These are phyloP conservation scores for Pterobdella sp. DNA, from an alignment of 2,888 invertebrate genomes.

Conservation along the genomic window DNA sequence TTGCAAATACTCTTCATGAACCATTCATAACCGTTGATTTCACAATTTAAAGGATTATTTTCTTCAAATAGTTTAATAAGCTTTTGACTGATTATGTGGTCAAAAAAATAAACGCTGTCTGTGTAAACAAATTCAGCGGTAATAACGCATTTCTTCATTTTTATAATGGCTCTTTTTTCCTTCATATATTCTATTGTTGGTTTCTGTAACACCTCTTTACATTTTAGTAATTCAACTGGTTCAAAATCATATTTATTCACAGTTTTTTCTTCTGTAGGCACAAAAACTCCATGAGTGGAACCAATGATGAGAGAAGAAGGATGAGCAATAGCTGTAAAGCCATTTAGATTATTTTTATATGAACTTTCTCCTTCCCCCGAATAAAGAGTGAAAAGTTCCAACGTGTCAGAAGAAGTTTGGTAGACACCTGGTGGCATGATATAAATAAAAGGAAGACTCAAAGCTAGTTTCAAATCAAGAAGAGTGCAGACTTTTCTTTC, in stretches of 20 bases:
- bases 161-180: conserved; percentile 46
- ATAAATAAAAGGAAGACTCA: conserved; percentile 50
- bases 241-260: background rate
- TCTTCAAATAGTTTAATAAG: conserved; percentile 45
- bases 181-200: conserved; percentile 49
- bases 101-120: conserved; percentile 53
- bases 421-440: conserved; percentile 51
- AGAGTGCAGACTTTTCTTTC: conserved; percentile 50
- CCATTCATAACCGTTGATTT: conserved; percentile 54
- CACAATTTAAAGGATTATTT: conserved; percentile 47
- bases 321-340: conserved; percentile 53
- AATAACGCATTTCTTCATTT: background rate
- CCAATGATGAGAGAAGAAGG: conserved; percentile 51
- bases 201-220: conserved; percentile 51
- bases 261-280: conserved; percentile 39
- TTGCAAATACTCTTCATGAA: conserved; percentile 52
- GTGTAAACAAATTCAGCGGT: conserved; percentile 47
- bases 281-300: conserved; percentile 53
- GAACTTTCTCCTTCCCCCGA: conserved; percentile 15
- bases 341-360: conserved; percentile 39
- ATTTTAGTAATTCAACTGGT: conserved; percentile 36
- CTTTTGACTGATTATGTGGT: conserved; percentile 45
- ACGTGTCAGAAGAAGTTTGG: conserved; percentile 52
- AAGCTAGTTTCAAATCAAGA: conserved; percentile 53
- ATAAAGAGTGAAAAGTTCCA: conserved; percentile 48